Base-by-base conservation (phyloP, 2,113 vertebrate genomes). In the Thomomys bottae region DNA sequence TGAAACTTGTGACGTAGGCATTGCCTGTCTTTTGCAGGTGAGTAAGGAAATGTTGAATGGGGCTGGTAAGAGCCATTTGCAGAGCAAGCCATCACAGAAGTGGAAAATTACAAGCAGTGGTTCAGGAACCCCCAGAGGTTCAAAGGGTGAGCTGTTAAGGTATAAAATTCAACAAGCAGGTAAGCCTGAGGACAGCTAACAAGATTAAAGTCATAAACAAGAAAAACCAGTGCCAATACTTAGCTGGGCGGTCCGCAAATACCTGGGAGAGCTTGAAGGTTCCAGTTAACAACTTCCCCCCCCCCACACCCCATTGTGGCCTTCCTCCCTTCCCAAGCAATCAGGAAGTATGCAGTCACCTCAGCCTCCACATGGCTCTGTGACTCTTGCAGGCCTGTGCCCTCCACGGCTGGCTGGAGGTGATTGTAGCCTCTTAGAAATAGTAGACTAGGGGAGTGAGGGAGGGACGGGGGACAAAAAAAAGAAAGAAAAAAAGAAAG, bases 61-160 rank as follows among this genome's bases (percentile, higher is more conserved):
- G 34, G 61, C 21, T 20, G 45, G 72, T 66, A 90, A 84, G 14
- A 24, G 61, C 54, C 34, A 70, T 23, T 6, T 75, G 73, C 11
- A 79, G 32, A 79, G 89, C 32, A 80, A 68, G 49, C 49, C 49
- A 24, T 79, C 63, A 45, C 36, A 0, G 49, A 84, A 79, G 45
- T 64, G 63, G 93, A 88, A 95, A 91, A 89, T 85, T 93, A 77
- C 15, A 78, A 45, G 49, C 26, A 61, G 81, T 71, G n/a, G 68
- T 64, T 88, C 8, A 30, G 79, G 20, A 92, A 67, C 26, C 57
- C 20, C 8, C 1, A 6, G 54, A 0, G 0, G 32, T 89, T 92
- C 54, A 93, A 87, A 89, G 34, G 23, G 8, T 30, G 64, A 45
- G 42, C 9, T n/a, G 17, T 71, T 11, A 80, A 23, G 40, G 1